Evolutionary conservation across 2,888 invertebrate genomes (phyloP).

Genomic region (Nesidiocoris tenuis): DNA sequence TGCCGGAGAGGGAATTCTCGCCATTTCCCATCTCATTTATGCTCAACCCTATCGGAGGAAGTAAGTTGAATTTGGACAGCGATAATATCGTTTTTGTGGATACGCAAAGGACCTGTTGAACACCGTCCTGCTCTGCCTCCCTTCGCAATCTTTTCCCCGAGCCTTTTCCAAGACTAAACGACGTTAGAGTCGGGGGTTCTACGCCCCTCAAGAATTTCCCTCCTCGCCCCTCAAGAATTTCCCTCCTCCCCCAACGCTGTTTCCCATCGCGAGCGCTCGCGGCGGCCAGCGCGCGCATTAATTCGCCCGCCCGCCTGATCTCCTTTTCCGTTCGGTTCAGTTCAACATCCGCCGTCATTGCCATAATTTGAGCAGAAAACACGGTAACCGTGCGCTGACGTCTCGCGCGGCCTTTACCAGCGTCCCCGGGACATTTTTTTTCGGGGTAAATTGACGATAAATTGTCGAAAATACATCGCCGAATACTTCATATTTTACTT

Average conservation of each 20-base stretch:
- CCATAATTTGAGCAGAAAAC: neutral
- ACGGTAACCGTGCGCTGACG: neutral
- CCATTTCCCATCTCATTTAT: too few species aligned
- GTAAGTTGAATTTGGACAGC: too few species aligned
- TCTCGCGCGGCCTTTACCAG: too few species aligned
- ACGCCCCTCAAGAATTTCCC: neutral
- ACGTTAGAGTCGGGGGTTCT: neutral
- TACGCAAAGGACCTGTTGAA: neutral
- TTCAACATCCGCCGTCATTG: neutral
- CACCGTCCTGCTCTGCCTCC: neutral
- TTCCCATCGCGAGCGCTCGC: neutral
- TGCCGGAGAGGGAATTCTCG: too few species aligned
- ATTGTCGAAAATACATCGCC: too few species aligned
- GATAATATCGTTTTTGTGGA: too few species aligned
- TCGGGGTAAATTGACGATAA: too few species aligned
- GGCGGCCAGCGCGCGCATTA: neutral
- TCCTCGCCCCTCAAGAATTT: neutral
- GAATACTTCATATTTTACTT: too few species aligned
- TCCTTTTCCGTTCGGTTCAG: neutral
- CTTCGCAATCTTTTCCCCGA: neutral
- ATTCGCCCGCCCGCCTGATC: neutral
- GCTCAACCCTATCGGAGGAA: too few species aligned
- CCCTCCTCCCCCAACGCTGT: too few species aligned
- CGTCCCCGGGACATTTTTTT: too few species aligned
- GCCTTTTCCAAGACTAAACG: neutral